phyloP scores from a whole-genome alignment of 2,113 vertebrate genomes.

The Elanoides forficatus region DNA sequence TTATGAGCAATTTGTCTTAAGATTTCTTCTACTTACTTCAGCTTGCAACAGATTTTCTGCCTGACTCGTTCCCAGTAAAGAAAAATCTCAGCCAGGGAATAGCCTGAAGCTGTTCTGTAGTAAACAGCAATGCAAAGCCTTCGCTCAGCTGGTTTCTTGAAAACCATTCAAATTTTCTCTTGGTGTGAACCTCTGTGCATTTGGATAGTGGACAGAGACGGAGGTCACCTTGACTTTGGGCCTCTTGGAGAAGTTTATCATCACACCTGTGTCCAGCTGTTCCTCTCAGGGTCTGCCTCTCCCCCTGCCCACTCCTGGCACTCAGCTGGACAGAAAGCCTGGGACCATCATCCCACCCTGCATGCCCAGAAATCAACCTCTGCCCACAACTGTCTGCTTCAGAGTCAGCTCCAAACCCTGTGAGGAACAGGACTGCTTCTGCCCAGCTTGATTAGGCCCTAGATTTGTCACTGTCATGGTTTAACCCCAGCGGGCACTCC shows the following conservation, averaged over 20 bases:
- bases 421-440: background rate
- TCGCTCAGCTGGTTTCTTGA: background rate
- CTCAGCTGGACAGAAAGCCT: background rate
- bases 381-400: background rate
- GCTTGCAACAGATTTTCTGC: background rate
- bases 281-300: background rate
- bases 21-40: background rate
- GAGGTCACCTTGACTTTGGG: background rate
- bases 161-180: background rate
- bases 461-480: background rate
- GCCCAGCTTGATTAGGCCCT: background rate
- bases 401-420: background rate
- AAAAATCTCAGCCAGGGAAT: background rate
- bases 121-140: background rate
- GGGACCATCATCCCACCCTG: background rate
- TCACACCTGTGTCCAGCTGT: background rate
- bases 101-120: background rate
- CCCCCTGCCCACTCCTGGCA: background rate
- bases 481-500: too few species aligned
- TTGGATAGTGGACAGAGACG: background rate
- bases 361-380: background rate
- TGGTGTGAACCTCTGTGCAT: accelerated
- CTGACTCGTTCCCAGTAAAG: conserved; percentile 25
- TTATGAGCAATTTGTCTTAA: background rate
- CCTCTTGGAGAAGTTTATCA: background rate